Percentiles rank a stretch among this genome's conserved stretches.
phyloP scores from a whole-genome alignment of 2,113 vertebrate species.

The Colius striatus region DNA sequence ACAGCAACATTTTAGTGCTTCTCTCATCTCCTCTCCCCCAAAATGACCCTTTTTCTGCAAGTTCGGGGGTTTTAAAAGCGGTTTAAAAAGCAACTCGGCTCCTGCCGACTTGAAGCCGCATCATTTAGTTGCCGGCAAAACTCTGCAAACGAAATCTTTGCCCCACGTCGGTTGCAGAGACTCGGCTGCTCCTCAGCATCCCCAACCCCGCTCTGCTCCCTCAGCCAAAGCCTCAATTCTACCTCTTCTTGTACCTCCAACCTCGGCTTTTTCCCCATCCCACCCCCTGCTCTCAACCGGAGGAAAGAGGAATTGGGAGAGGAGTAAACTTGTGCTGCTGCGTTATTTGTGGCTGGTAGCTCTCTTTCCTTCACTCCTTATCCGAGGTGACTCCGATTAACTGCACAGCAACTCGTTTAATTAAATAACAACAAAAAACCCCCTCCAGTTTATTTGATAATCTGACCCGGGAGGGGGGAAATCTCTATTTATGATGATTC shows the following conservation, averaged over 20 bases:
- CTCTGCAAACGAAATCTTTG: not conserved
- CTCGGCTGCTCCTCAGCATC: too few species aligned
- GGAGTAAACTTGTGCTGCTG: not conserved
- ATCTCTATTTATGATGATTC: not conserved
- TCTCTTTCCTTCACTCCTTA: not conserved
- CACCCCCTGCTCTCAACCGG: too few species aligned
- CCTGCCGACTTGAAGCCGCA: not conserved
- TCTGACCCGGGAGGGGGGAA: slow-evolving; percentile 16
- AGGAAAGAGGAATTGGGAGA: too few species aligned
- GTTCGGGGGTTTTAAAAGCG: not conserved
- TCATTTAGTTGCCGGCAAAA: not conserved
- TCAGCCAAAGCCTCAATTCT: too few species aligned
- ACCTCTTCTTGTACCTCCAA: too few species aligned
- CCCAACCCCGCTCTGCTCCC: too few species aligned
- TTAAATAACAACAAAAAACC: not conserved
- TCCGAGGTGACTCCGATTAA: not conserved
- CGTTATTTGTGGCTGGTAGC: not conserved
- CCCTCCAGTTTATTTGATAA: slow-evolving; percentile 38
- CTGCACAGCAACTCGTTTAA: slow-evolving; percentile 24
- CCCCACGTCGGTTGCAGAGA: not conserved
- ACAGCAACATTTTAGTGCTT: not conserved
- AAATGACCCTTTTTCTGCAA: not conserved
- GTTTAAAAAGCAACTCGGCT: not conserved
- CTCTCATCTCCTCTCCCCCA: too few species aligned
- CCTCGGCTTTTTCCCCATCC: too few species aligned